These are phyloP conservation scores for Baccha elongata DNA, from an alignment of 2,888 invertebrate genomes.

Conservation along the genomic window DNA sequence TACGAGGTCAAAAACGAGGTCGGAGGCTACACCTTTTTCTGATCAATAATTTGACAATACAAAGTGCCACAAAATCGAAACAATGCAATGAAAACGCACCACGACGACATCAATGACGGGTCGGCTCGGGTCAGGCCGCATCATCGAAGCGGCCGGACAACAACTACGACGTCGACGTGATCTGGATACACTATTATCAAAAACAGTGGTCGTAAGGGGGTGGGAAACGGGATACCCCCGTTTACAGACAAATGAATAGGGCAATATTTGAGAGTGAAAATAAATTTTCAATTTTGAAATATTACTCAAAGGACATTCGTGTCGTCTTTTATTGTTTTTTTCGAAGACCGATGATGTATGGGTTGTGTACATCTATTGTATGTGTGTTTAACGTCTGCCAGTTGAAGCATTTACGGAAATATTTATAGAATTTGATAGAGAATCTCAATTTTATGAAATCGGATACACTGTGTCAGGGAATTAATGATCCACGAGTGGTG, in stretches of 20 bases:
- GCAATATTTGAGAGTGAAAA: slow-evolving; percentile 56
- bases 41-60: slow-evolving; percentile 74
- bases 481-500: slow-evolving; percentile 65
- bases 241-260: slow-evolving; percentile 64
- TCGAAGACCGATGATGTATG: slow-evolving; percentile 24
- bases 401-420: slow-evolving; percentile 69
- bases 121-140: slow-evolving; percentile 26
- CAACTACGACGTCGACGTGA: too few relatives aligned
- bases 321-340: slow-evolving; percentile 50
- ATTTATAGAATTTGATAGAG: slow-evolving; percentile 74
- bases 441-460: slow-evolving; percentile 73
- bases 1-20: slow-evolving; percentile 72
- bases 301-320: slow-evolving; percentile 59
- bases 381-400: slow-evolving; percentile 59
- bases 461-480: slow-evolving; percentile 71
- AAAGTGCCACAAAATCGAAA: slow-evolving; percentile 70
- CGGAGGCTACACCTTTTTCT: slow-evolving; percentile 73
- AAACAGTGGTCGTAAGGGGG: slow-evolving; percentile 28
- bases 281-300: slow-evolving; percentile 73
- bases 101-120: slow-evolving; percentile 3
- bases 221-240: slow-evolving; percentile 46
- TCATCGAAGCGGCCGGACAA: slow-evolving; percentile 43
- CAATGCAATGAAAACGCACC: slow-evolving; percentile 44
- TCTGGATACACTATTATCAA: slow-evolving; percentile 32
- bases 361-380: too few relatives aligned